Base-by-base conservation (phyloP, 2,113 vertebrate species). In the Actenoides lindsayi region DNA sequence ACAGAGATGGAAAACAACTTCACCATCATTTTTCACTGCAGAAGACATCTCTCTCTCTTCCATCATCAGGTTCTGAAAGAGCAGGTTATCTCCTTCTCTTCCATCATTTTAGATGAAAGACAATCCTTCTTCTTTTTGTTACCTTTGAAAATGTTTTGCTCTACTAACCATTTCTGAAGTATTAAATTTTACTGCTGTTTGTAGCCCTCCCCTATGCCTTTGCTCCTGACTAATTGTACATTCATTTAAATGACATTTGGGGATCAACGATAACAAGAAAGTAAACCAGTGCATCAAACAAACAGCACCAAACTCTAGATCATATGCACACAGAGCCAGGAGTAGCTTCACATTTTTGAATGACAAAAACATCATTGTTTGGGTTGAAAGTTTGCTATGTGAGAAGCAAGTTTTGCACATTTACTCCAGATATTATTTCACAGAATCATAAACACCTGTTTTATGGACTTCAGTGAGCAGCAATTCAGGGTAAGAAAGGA, bases 301-400 rank as follows among this genome's bases (percentile, higher is more conserved):
- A 46, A 8, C 5, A 51, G 16, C 54, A 11, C 31, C 8, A 2
- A 77, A 16, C 13, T 37, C 67, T n/a, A 48, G 35, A 20, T 33
- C 25, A 5, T 9, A 27, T 1, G 37, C 10, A 19, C 10, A 18
- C 0, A 1, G 33, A 39, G 20, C 28, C 41, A 68, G 35, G 31
- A 56, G 16, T 28, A 60, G 1, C 13, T 39, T 56, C 65, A 28
- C 20, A 4, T 28, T 48, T 44, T 42, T 28, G 23, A 67, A 35
- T 21, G 16, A 39, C 25, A 48, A 48, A 71, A 59, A 5, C 33
- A 7, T 30, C 23, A 39, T 15, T 1, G 20, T 46, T 70, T 3
- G 3, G 8, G n/a, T 57, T 27, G 24, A 30, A 44, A 24, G 17
- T 31, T 59, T 42, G 10, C 10, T 10, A 9, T 2, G 2, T 2